Base-by-base conservation (phyloP, 2,888 invertebrate genomes). In the Pharmacophagus antenor region DNA sequence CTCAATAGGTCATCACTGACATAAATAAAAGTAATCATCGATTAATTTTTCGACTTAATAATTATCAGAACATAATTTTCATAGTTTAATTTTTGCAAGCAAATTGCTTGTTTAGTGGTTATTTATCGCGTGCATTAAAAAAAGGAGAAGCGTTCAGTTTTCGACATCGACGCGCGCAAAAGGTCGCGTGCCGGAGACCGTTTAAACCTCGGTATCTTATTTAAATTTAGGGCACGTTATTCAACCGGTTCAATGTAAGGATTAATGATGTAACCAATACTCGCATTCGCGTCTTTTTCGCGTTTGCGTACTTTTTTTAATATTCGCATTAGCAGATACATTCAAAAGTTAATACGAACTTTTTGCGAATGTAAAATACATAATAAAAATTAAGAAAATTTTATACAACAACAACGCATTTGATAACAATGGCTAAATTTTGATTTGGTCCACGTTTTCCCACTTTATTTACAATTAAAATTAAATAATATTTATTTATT, bases 181-280 rank as follows among this genome's bases (percentile, higher is more conserved):
- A 55, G 49, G 59, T 54, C 49, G 59, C 54, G 49, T 59, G 59
- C 49, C 54, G 44, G n/a, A 37, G 52, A 52, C 37, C 18, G 52
- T 57, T 47, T 58, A 52, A 47, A 37, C 52, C 22, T 47, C 20
- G 37, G 51, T 44, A 51, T 48, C 58, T 58, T 46, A 52, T 52
- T 51, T 42, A 55, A 49, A 59, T 41, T 58, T 53, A 54, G 56
- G 52, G 49, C 59, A 23, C 49, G 41, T 62, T 58, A 52, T 58
- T 23, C 54, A 62, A 61, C 55, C 53, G 54, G 42, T 54, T 44
- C 17, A 20, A 20, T 7, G 49, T 27, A 54, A 54, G n/a, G n/a
- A n/a, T n/a, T n/a, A n/a, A n/a, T n/a, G n/a, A n/a, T n/a, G n/a
- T n/a, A n/a, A n/a, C n/a, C n/a, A n/a, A n/a, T n/a, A n/a, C n/a